Evolutionary conservation across 2,797 vertebrate genomes (phyloP), one percentile per base, ranked within the genome.

Genomic region (Eleutherodactylus coqui): DNA sequence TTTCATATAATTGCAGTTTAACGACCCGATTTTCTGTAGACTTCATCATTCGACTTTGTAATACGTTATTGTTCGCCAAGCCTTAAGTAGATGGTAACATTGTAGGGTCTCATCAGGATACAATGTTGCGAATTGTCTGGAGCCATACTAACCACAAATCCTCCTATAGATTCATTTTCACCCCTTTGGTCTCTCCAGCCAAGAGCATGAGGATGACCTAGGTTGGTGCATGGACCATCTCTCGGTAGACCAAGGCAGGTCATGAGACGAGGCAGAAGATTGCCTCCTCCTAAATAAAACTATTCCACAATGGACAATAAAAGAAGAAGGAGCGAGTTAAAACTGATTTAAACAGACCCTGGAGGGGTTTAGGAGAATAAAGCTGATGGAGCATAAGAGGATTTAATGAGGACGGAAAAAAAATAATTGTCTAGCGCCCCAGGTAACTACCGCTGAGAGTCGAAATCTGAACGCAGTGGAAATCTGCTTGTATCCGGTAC

Each of bases 1-100:
- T 75, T 47, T 85, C 19, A 17, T 27, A 78, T 83, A 78, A 86
- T 77, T 87, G 86, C 86, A 87, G 86, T 83, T 87, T 83, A 79
- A 55, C 38, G 41, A 79, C 16, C 32, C 34, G 21, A 7, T 24
- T 82, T 32, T 14, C 29, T 21, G 16, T 16, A 64, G 51, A 41
- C 36, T 47, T 47, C 45, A 0, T 29, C 60, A 34, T 69, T 36
- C 17, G 24, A 14, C 11, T 36, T 17, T 14, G 29, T 34, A 51
- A 21, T 32, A 55, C 19, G 2, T 36, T 36, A 51, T 11, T 7
- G 7, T 76, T 53, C 2, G 5, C 11, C 17, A 47, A 2, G 41
- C 16, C 41, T 49, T 64, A 29, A 34, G 27, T 27, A 45, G 38
- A 13, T 8, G 9, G 27, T 34, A 13, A 47, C 43, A 41, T 67